Evolutionary conservation across 2,888 invertebrate genomes (phyloP), one percentile per base, ranked within the genome.

Genomic region (Meiosimyza decipiens): DNA sequence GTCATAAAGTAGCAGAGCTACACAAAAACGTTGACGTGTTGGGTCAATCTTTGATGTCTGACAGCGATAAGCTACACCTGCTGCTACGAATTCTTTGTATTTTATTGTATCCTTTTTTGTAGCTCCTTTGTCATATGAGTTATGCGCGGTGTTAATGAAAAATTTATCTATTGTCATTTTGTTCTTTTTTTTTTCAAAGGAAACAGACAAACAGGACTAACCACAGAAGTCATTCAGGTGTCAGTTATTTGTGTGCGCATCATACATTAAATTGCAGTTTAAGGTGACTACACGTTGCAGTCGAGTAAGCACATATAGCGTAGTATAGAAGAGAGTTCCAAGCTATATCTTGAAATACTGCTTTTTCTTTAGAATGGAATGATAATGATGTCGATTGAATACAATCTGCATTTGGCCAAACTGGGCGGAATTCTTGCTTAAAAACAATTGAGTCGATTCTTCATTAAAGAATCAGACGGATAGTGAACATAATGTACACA

Each of bases 71-170:
- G 70, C 16, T 40, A 18, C 70, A 70, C 70, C 70, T 70, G 67
- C 74, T 62, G 70, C 54, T 66, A 49, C 57, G 49, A 52, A 50
- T 18, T 7, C 69, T 64, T 28, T 73, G 50, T 33, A 2, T 12
- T 73, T 65, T 71, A 68, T 72, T 73, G 74, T 77, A 74, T 71
- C 67, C 16, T 65, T 75, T 72, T 75, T 72, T 75, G 74, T 72
- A 74, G 55, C 74, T 73, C 75, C 76, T 77, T 77, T 75, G 72
- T 77, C 77, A 72, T 79, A 80, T 78, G 64, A 71, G 71, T 74
- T 75, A 75, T 65, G 60, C 63, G 49, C 50, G 64, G n/a, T 40
- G n/a, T 40, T 28, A 62, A 33, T 28, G 28, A 12, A 13, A n/a
- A n/a, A 28, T 64, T 51, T 49, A 28, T 47, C 18, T 18, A 12